Evolutionary conservation across 2,888 invertebrate species (phyloP).

Genomic region (Lasius fuliginosus): DNA sequence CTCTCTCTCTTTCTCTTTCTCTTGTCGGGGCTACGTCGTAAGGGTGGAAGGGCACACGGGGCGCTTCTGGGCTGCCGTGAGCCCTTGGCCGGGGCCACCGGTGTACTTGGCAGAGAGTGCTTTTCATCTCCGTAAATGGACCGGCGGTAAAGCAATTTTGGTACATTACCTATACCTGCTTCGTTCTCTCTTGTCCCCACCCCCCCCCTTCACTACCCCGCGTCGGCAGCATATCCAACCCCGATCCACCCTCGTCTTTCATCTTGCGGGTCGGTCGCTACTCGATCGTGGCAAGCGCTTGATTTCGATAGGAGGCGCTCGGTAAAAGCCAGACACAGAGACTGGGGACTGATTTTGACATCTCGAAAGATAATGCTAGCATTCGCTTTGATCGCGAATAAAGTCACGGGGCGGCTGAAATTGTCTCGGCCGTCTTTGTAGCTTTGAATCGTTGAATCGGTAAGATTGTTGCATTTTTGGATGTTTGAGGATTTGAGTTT

Average conservation of each 20-base stretch:
- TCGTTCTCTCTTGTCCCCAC: constrained; percentile 43
- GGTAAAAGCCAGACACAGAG: constrained; percentile 54
- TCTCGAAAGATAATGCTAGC: constrained; percentile 51
- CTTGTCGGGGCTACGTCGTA: constrained; percentile 46
- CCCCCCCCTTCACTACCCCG: constrained; percentile 10
- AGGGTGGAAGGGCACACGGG: constrained; percentile 67
- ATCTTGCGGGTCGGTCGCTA: constrained; percentile 72
- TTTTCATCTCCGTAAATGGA: constrained; percentile 85
- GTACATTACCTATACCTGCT: constrained; percentile 84
- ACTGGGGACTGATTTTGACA: constrained; percentile 64
- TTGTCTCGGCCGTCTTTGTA: constrained; percentile 25
- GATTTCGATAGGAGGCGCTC: constrained; percentile 75
- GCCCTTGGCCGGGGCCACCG: constrained; percentile 78
- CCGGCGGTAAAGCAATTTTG: constrained; percentile 85
- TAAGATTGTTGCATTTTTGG: constrained; percentile 1
- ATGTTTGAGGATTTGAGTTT: neutral
- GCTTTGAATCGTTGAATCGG: constrained; percentile 16
- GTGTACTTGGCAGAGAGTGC: constrained; percentile 85
- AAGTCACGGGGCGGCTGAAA: constrained; percentile 7
- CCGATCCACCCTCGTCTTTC: constrained; percentile 68
- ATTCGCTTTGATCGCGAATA: constrained; percentile 50
- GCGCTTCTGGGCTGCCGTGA: constrained; percentile 78
- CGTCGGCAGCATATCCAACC: constrained; percentile 26
- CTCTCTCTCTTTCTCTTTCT: constrained; percentile 20
- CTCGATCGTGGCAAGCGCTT: constrained; percentile 74